phyloP scores from a whole-genome alignment of 2,797 vertebrate species.

The Tapirus indicus region DNA sequence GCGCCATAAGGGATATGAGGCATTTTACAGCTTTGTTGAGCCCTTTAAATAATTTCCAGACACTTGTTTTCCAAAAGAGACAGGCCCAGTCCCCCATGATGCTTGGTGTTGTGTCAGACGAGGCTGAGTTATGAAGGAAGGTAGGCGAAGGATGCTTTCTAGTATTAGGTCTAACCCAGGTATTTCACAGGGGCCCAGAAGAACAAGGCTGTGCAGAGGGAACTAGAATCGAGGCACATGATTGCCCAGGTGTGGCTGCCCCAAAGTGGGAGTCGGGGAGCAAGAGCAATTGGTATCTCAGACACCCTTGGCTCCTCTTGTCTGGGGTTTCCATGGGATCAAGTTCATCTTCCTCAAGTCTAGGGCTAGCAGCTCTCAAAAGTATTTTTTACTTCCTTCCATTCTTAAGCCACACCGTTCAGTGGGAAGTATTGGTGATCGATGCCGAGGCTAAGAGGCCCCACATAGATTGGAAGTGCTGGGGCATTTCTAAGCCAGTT shows the following conservation, averaged over 20 bases:
- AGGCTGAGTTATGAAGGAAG: not conserved
- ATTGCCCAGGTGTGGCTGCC: not conserved
- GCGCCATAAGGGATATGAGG: not conserved
- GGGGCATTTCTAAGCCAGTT: not conserved
- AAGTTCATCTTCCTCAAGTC: not conserved
- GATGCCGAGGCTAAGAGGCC: not conserved
- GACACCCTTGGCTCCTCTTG: not conserved
- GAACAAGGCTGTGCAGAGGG: not conserved
- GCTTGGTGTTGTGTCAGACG: not conserved
- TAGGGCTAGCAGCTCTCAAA: not conserved
- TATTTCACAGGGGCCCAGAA: not conserved
- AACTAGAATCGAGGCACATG: not conserved
- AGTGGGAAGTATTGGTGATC: not conserved
- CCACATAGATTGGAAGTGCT: not conserved
- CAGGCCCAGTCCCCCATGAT: not conserved
- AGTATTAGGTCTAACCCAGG: not conserved
- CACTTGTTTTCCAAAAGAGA: not conserved
- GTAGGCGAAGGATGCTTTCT: not conserved
- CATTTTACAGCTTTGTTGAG: not conserved
- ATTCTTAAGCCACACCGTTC: not conserved
- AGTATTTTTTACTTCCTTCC: not conserved
- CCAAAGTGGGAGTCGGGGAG: not conserved
- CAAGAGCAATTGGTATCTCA: not conserved
- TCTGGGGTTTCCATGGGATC: not conserved
- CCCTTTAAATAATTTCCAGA: slow-evolving; percentile 8